phyloP scores from a whole-genome alignment of 2,888 invertebrate genomes.

The Dicycla oo region DNA sequence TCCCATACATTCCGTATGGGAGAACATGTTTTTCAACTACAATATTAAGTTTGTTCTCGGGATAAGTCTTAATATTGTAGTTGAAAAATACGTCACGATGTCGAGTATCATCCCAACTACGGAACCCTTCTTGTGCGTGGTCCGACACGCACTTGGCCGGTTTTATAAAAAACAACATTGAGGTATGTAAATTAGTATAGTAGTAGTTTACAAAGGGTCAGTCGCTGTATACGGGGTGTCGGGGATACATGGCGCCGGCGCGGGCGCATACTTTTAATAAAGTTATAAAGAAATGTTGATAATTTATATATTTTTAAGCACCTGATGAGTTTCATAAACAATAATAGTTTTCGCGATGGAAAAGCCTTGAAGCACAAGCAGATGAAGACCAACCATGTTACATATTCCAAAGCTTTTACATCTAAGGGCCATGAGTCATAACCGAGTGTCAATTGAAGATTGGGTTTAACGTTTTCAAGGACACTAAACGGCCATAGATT shows the following conservation, averaged over 20 bases:
- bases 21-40: no score
- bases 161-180: not conserved
- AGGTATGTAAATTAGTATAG: constrained; percentile 34
- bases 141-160: no score
- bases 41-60: no score
- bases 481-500: no score
- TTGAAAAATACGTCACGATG: no score
- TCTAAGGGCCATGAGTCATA: not conserved
- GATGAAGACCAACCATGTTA: not conserved
- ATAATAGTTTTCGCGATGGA: not conserved
- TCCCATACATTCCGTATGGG: no score
- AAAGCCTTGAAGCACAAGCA: not conserved
- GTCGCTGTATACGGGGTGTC: not conserved
- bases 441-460: not conserved
- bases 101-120: no score
- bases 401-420: not conserved
- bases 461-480: not conserved
- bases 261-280: not conserved
- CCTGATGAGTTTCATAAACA: no score
- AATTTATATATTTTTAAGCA: not conserved
- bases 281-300: constrained; percentile 3
- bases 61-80: no score
- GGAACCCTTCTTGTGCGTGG: no score
- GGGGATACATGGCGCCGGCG: not conserved
- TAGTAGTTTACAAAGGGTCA: constrained; percentile 22